A percentile compares a stretch with the other conserved stretches of the same genome.
These are phyloP conservation scores for Semnornis frantzii DNA, from an alignment of 2,113 vertebrate genomes.

Conservation along the genomic window DNA sequence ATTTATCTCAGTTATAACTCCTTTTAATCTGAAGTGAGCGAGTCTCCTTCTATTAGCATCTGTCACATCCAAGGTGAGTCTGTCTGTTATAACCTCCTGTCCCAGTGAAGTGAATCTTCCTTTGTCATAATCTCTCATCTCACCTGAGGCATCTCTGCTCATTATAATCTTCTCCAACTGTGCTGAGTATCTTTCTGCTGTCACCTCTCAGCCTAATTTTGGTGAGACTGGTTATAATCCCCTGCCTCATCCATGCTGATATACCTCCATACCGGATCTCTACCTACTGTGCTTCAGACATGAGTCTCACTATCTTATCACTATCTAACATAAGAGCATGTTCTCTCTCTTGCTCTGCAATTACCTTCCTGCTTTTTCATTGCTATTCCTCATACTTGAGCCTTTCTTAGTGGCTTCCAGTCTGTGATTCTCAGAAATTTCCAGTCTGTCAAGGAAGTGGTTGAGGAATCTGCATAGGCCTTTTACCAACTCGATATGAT, in stretches of 20 bases:
- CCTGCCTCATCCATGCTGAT: not conserved
- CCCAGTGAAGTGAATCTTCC: constrained; percentile 51
- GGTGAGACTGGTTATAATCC: not conserved
- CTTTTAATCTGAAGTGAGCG: not conserved
- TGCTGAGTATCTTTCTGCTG: constrained; percentile 33
- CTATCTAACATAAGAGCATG: not conserved
- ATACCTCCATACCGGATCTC: not conserved
- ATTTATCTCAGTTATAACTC: constrained; percentile 38
- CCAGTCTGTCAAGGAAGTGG: not conserved
- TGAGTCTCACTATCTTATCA: not conserved
- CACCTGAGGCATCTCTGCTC: constrained; percentile 28
- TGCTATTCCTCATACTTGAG: not conserved
- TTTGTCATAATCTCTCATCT: constrained; percentile 55
- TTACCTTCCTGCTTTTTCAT: not conserved
- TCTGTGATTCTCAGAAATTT: not conserved
- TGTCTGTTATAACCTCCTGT: constrained; percentile 49
- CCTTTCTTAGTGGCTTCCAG: not conserved
- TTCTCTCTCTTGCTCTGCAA: not conserved
- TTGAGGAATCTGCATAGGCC: not conserved
- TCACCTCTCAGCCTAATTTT: constrained; percentile 10
- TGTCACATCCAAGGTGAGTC: constrained; percentile 58
- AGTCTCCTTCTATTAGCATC: constrained; percentile 54
- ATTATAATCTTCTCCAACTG: constrained; percentile 47
- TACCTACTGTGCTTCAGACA: not conserved
- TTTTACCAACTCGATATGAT: not conserved